Evolutionary conservation across 2,888 invertebrate species (phyloP).

Genomic region (Lutraria lutraria): DNA sequence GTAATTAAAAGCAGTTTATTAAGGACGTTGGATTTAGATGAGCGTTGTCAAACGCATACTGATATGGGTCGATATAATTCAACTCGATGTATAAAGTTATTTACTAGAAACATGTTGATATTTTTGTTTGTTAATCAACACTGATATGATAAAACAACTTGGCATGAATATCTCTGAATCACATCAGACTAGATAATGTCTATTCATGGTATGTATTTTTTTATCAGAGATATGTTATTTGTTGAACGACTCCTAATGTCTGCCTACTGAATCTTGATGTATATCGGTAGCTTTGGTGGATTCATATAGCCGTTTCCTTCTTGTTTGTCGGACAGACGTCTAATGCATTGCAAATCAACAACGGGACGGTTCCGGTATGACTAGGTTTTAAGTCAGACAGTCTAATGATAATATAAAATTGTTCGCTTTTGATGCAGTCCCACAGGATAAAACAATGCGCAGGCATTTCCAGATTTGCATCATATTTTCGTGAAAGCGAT

Average conservation of each 20-base stretch:
- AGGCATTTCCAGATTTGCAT: conserved; percentile 12
- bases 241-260: conserved; percentile 17
- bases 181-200: neutral
- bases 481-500: neutral
- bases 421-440: neutral
- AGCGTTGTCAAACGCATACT: neutral
- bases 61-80: neutral
- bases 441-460: neutral
- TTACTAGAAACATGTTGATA: neutral
- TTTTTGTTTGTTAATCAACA: neutral
- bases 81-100: neutral
- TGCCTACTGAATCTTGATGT: neutral
- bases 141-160: neutral
- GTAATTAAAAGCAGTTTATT: too few relatives aligned
- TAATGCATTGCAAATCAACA: conserved; percentile 7
- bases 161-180: neutral
- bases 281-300: conserved; percentile 10
- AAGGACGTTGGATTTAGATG: too few relatives aligned
- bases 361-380: conserved; percentile 11
- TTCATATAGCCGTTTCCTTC: neutral
- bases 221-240: conserved; percentile 12
- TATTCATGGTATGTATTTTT: conserved; percentile 11
- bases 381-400: neutral
- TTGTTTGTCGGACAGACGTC: neutral
- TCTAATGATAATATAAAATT: conserved; percentile 8